Percentiles rank a stretch among this genome's conserved stretches.
Evolutionary conservation across 2,113 vertebrate species (phyloP).

Genomic region (Porphyrio hochstetteri): DNA sequence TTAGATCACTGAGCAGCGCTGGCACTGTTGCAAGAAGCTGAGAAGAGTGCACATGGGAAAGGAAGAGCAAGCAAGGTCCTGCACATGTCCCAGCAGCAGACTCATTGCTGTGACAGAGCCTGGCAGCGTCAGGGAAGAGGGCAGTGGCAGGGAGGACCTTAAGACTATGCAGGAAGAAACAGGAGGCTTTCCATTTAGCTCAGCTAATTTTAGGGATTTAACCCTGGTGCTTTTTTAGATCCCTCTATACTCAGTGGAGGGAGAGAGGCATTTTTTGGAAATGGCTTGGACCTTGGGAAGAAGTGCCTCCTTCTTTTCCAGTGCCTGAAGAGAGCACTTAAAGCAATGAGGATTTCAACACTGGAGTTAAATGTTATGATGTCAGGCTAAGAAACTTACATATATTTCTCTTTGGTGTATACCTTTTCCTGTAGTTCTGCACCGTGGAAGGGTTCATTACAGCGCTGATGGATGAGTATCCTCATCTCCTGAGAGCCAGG

Average conservation of each 20-base stretch:
- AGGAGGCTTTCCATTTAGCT: not conserved
- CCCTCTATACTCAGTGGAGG: not conserved
- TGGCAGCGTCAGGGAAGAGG: accelerated
- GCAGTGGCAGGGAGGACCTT: not conserved
- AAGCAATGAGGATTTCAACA: not conserved
- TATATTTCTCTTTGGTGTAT: not conserved
- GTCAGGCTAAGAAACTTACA: not conserved
- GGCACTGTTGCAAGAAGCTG: not conserved
- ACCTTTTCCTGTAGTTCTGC: constrained; percentile 79
- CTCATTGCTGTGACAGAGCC: not conserved
- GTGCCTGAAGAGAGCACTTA: not conserved
- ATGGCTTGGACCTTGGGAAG: not conserved
- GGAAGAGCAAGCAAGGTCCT: not conserved
- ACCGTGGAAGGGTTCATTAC: constrained; percentile 93
- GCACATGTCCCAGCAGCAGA: not conserved
- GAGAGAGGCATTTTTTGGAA: not conserved
- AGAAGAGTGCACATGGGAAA: not conserved
- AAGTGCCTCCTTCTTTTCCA: not conserved
- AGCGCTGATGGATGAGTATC: constrained; percentile 89
- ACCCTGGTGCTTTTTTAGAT: not conserved
- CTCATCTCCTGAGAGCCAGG: constrained; percentile 81
- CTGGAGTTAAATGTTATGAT: not conserved
- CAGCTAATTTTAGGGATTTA: not conserved
- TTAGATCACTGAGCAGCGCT: not conserved
- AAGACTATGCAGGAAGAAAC: not conserved